Conservation (phyloP, 1,140 invertebrate species). For the Sitobion miscanthi region DNA sequence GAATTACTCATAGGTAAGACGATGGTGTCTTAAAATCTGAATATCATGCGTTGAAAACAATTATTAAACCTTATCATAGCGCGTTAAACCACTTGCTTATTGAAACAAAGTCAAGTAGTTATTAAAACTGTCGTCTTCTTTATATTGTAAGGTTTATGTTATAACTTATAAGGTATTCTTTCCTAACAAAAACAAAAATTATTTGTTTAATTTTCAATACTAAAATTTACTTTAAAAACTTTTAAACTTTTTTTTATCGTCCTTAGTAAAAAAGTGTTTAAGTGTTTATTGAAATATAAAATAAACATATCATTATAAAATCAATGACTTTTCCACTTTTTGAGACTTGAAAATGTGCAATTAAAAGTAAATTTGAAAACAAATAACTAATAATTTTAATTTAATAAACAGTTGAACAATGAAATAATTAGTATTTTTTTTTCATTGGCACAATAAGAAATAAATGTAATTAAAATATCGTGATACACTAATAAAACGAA, state of each 20-base stretch:
- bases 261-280: not conserved
- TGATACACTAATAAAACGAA: not conserved
- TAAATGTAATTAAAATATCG: not conserved
- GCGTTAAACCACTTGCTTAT: not conserved
- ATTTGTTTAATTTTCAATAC: not conserved
- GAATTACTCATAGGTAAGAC: not conserved
- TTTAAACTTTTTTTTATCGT: not conserved
- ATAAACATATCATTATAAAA: not conserved
- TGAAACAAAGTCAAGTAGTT: not conserved
- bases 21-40: not conserved
- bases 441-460: not conserved
- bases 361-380: not conserved
- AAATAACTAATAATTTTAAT: not conserved
- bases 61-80: not conserved
- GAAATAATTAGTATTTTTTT: not conserved
- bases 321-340: not conserved
- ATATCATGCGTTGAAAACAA: not conserved
- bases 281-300: not conserved
- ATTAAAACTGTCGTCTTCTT: not conserved
- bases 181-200: not conserved
- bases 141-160: no score
- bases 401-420: not conserved
- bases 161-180: no score
- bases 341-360: not conserved
- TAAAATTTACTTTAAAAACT: not conserved